Conservation (phyloP, 1,140 invertebrate species). For the Oscheius sp. region DNA sequence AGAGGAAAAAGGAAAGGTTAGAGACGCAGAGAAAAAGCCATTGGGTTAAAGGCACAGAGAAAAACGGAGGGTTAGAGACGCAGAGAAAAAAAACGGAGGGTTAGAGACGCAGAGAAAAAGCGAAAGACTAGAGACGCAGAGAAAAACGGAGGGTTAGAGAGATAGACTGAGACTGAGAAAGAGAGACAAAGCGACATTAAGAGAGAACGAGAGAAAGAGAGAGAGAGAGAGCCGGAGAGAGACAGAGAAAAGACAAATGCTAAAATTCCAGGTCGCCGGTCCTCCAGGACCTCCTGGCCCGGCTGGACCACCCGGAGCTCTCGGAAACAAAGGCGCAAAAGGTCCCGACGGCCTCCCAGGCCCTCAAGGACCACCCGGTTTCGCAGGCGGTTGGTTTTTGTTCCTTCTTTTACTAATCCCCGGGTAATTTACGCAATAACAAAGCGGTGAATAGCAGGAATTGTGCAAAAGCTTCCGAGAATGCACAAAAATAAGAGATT, state of each 20-base stretch:
- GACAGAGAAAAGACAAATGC: neutral
- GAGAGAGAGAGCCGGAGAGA: neutral
- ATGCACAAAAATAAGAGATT: neutral
- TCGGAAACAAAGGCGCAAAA: constrained; percentile 25
- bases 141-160: neutral
- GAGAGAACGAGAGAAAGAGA: neutral
- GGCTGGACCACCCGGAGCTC: constrained; percentile 23
- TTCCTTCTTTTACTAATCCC: neutral
- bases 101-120: neutral
- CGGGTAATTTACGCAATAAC: neutral
- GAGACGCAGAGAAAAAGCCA: neutral
- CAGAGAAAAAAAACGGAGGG: neutral
- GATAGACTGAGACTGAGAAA: neutral
- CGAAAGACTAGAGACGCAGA: neutral
- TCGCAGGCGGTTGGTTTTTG: constrained; percentile 24
- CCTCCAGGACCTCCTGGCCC: constrained; percentile 35
- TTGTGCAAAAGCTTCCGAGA: neutral
- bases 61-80: neutral
- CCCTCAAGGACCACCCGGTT: constrained; percentile 27
- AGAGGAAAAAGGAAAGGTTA: neutral
- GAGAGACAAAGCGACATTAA: neutral
- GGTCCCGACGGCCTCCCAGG: constrained; percentile 32
- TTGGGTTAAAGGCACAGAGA: neutral
- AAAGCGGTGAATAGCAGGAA: neutral
- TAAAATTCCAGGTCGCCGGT: constrained; percentile 26